phyloP scores from a whole-genome alignment of 2,113 vertebrate species.

The Indicator maculatus region DNA sequence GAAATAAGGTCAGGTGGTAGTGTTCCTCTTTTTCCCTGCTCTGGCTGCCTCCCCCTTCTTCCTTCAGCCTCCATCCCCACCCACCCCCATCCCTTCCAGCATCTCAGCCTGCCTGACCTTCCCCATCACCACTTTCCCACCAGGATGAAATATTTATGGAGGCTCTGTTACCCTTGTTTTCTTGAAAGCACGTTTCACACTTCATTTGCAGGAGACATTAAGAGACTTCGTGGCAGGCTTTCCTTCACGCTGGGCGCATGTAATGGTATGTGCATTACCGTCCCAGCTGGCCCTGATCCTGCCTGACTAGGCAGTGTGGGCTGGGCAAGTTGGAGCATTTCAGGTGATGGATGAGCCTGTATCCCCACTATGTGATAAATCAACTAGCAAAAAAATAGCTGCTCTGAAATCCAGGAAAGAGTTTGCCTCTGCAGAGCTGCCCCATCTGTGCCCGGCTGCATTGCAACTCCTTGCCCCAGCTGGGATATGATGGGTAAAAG shows the following conservation, averaged over 20 bases:
- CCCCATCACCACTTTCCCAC: not conserved
- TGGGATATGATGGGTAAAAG: not conserved
- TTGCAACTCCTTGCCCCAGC: accelerated
- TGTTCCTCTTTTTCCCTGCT: not conserved
- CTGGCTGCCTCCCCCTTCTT: not conserved
- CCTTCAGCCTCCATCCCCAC: not conserved
- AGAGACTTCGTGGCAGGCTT: not conserved
- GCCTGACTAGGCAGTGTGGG: accelerated
- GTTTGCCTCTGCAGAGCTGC: not conserved
- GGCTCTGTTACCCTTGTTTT: constrained; percentile 29
- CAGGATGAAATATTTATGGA: constrained; percentile 57
- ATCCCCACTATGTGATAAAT: not conserved
- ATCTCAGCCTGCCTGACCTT: not conserved
- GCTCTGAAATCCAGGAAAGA: not conserved
- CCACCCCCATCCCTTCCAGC: not conserved
- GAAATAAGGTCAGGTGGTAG: not conserved
- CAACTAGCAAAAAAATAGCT: not conserved
- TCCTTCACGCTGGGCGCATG: not conserved
- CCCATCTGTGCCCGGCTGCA: accelerated
- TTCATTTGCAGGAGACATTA: constrained; percentile 43
- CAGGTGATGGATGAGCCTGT: not conserved
- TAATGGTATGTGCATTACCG: not conserved
- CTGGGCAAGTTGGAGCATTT: not conserved
- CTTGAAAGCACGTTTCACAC: constrained; percentile 49
- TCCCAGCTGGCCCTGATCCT: accelerated